These are phyloP conservation scores for western clawed frog (Xenopus tropicalis) DNA, from an alignment of 2,113 vertebrate genomes.

Conservation along the genomic window UCB_Xtro_10.0 CM004444.2:85334501-85335000, in stretches of 20 bases:
- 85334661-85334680: too few relatives aligned
- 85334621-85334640: too few relatives aligned
- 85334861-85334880: conserved; percentile 31
- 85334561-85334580: too few relatives aligned
- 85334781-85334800: conserved; percentile 16
- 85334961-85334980: conserved; percentile 36
- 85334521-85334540: too few relatives aligned
- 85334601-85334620: too few relatives aligned
- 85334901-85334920: conserved; percentile 41
- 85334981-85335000: conserved; percentile 43
- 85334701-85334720: conserved; percentile 22
- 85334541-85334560: too few relatives aligned
- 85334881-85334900: conserved; percentile 26
- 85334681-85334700: too few relatives aligned
- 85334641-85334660: background rate
- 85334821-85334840: conserved; percentile 1
- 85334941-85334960: conserved; percentile 35
- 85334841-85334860: conserved; percentile 8
- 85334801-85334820: conserved; percentile 23
- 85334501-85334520: too few relatives aligned
- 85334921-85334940: conserved; percentile 29
- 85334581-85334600: too few relatives aligned
- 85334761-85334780: conserved; percentile 53
- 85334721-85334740: conserved; percentile 62
- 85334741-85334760: conserved; percentile 51